phyloP scores from a whole-genome alignment of 2,113 vertebrate genomes.

The Saguinus midas region DNA sequence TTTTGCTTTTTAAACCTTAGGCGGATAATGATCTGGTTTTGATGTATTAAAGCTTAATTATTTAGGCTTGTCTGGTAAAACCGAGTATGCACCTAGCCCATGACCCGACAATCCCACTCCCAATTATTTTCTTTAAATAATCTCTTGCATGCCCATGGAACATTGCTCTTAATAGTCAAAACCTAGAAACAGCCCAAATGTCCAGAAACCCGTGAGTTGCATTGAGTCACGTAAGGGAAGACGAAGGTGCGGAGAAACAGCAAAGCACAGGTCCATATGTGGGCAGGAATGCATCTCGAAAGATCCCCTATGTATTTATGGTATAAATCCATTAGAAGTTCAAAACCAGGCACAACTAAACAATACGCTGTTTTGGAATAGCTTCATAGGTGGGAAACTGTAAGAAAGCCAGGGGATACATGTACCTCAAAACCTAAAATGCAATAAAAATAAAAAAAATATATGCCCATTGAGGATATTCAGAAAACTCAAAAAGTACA shows the following conservation, averaged over 20 bases:
- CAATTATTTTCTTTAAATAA: background rate
- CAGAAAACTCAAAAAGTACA: background rate
- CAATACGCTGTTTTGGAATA: background rate
- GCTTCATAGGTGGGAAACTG: background rate
- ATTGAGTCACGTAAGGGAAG: rapidly evolving
- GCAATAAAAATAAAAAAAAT: background rate
- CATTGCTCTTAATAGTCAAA: background rate
- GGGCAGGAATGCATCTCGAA: rapidly evolving
- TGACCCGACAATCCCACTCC: no score
- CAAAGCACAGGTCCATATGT: background rate
- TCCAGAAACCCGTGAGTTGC: background rate
- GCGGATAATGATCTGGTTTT: background rate
- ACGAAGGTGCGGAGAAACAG: background rate
- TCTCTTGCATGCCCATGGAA: background rate
- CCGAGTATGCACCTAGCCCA: no score
- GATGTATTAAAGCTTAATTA: constrained; percentile 35
- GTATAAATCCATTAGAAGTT: background rate
- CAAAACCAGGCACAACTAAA: background rate
- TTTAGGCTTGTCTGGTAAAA: background rate
- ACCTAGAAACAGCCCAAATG: background rate
- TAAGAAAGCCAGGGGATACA: background rate
- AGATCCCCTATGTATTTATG: background rate
- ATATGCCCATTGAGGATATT: background rate
- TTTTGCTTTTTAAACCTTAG: constrained; percentile 26
- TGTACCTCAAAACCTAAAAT: no score